Evolutionary conservation across 2,113 vertebrate genomes (phyloP).

Genomic region (Ceratotherium simum): DNA sequence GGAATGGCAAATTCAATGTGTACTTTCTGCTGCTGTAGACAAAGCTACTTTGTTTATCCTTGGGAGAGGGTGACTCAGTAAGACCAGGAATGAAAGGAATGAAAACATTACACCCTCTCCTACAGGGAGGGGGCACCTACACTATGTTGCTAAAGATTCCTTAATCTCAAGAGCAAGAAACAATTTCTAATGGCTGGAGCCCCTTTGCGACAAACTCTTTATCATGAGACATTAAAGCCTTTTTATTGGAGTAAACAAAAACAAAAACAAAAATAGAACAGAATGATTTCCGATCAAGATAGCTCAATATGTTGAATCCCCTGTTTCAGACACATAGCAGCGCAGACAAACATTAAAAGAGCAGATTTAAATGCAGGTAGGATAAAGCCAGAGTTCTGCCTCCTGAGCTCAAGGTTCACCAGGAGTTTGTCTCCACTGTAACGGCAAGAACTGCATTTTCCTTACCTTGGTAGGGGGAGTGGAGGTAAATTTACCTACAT

Average conservation of each 20-base stretch:
- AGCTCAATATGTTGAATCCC: neutral
- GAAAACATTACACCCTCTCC: neutral
- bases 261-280: neutral
- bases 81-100: neutral
- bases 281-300: neutral
- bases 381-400: neutral
- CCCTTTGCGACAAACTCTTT: no score
- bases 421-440: neutral
- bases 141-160: accelerated
- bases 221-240: neutral
- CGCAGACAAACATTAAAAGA: no score
- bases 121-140: neutral
- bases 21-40: no score
- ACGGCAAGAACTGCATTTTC: neutral
- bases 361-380: neutral
- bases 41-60: neutral
- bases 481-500: neutral
- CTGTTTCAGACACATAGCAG: neutral
- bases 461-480: accelerated
- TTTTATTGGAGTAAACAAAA: neutral
- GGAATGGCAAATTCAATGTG: accelerated
- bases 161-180: neutral
- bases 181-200: no score
- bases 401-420: accelerated
- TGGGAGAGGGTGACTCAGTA: accelerated